Evolutionary conservation across 1,140 invertebrate genomes (phyloP).

Genomic region (Solenopsis invicta): DNA sequence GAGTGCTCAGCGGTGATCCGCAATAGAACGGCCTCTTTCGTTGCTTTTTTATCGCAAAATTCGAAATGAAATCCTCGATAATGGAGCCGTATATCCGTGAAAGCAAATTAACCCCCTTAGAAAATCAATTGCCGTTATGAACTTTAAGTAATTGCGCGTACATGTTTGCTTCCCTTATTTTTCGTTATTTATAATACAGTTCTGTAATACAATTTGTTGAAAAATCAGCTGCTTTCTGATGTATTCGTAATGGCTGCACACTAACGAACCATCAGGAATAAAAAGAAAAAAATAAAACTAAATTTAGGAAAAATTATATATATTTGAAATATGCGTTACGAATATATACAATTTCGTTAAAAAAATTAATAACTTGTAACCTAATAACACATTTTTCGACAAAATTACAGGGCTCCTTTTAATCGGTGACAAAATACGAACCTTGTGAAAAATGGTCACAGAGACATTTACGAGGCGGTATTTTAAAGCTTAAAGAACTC

Average conservation of each 20-base stretch:
- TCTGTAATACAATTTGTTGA: not conserved
- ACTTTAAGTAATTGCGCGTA: not conserved
- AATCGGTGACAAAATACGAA: not conserved
- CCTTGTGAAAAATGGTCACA: not conserved
- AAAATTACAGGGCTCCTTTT: not conserved
- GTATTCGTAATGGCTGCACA: not conserved
- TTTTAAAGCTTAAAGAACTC: not conserved
- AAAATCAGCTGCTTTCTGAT: not conserved
- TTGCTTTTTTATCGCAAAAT: constrained; percentile 35
- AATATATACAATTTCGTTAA: not conserved
- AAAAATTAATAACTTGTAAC: not conserved
- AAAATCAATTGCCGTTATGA: not conserved
- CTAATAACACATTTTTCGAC: not conserved
- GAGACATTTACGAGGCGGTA: not conserved
- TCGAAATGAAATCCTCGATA: not conserved
- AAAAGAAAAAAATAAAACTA: not conserved
- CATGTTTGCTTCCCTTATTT: not conserved
- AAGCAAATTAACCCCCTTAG: not conserved
- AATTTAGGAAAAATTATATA: not conserved
- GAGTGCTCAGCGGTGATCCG: not conserved
- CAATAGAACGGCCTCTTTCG: not conserved
- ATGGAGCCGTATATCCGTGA: not conserved
- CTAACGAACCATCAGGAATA: not conserved
- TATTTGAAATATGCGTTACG: too few relatives aligned
- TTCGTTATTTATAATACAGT: not conserved